Base-by-base conservation (phyloP, 2,888 invertebrate genomes). In the Acanthopleura granulata region DNA sequence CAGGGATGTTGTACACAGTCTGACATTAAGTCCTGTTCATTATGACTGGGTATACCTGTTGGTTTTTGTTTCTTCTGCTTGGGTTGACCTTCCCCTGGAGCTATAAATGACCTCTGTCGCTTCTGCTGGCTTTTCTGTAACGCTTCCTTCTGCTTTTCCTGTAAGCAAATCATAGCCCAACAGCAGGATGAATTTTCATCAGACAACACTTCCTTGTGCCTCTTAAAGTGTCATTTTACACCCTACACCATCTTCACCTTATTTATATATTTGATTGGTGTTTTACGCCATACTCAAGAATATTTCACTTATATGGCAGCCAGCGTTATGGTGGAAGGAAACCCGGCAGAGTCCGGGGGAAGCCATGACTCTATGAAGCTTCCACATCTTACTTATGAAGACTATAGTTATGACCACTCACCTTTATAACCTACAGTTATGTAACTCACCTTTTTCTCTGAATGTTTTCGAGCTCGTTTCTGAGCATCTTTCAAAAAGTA, bases 401-500 rank as follows among this genome's bases (percentile, higher is more conserved):
- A 62, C 66, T 62, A 22, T 25, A 12, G 15, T 25, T 22, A 62
- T 22, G 22, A n/a, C n/a, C n/a, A 62, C 14, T 14, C 30, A 27
- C 29, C 40, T 71, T 71, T 71, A 12, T 71, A 12, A 29, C 29
- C 29, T n/a, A 25, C 51, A 16, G 29, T 40, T 74, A 1, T 57
- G 29, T 11, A 29, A 75, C 82, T 77, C 74, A 87, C 89, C 88
- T 96, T 95, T 88, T 95, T 96, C 79, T 95, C 94, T 81, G 94
- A 94, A 80, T 94, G 94, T 85, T 95, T 95, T 88, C 95, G 94
- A 76, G 93, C 93, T 61, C 82, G 81, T 66, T 85, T 87, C 88
- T 96, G 94, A 50, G 83, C 78, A 76, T 91, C 90, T 84, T 95
- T 96, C 73, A 99, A 93, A 93, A 99, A 99, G 91, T 96, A 99